Conservation (phyloP, 2,113 vertebrate genomes). For the Pseudopodoces humilis region DNA sequence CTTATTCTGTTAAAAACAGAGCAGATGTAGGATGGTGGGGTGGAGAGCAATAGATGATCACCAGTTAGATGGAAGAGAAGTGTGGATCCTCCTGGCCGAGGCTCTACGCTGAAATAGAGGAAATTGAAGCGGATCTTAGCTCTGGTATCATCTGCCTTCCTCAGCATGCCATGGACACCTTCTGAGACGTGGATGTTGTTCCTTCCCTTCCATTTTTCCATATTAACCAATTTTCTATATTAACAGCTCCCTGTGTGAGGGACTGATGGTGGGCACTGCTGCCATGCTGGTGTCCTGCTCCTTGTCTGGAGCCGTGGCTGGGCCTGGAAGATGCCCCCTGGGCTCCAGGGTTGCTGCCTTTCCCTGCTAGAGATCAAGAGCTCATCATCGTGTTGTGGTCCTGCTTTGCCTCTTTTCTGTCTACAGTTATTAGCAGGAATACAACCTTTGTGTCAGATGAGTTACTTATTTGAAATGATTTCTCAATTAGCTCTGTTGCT, state of each 20-base stretch:
- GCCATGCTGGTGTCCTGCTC: not conserved
- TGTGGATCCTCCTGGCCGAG: not conserved
- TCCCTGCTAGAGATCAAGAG: not conserved
- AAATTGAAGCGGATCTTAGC: not conserved
- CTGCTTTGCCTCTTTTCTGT: not conserved
- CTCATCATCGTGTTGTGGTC: fast-evolving
- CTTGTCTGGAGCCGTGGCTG: fast-evolving
- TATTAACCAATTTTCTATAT: not conserved
- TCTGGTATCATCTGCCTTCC: not conserved
- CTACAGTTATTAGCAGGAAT: not conserved
- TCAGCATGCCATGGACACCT: not conserved
- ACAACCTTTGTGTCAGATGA: not conserved
- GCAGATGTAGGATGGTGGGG: not conserved
- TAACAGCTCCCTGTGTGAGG: not conserved
- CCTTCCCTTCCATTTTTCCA: not conserved
- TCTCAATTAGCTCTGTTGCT: not conserved
- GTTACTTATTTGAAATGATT: not conserved
- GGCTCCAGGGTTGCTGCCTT: not conserved
- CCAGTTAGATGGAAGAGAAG: not conserved
- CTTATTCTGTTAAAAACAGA: not conserved
- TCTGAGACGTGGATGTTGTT: not conserved
- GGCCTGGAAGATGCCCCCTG: not conserved
- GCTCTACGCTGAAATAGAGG: not conserved
- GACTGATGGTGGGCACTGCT: not conserved
- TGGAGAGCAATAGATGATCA: not conserved